phyloP scores from a whole-genome alignment of 2,797 vertebrate genomes.

The Erethizon dorsatum region DNA sequence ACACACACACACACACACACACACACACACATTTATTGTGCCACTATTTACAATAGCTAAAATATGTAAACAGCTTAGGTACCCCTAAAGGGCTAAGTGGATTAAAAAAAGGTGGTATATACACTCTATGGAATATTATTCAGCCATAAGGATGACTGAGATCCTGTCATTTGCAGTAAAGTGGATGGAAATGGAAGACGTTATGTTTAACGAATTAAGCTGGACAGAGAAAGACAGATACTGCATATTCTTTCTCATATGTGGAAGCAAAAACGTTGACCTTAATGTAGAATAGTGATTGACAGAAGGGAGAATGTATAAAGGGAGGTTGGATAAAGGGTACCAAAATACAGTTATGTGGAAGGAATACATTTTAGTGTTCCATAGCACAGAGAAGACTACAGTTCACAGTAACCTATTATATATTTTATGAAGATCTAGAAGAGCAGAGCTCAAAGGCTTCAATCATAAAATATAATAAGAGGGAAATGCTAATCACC shows the following conservation, averaged over 20 bases:
- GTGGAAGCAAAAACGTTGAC: background rate
- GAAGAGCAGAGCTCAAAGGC: background rate
- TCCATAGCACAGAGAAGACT: background rate
- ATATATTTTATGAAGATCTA: background rate
- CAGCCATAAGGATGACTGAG: background rate
- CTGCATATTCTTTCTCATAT: background rate
- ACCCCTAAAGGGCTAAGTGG: background rate
- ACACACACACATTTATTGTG: background rate
- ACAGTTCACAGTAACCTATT: background rate
- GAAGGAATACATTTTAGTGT: background rate
- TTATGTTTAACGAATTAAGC: background rate
- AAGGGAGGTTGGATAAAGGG: background rate
- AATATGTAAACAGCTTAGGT: background rate
- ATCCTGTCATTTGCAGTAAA: background rate
- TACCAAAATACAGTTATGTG: background rate
- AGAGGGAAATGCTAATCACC: background rate
- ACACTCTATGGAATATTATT: background rate
- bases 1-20: background rate
- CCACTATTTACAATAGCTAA: background rate
- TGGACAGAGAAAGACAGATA: background rate
- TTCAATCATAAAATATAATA: background rate
- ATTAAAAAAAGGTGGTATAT: background rate
- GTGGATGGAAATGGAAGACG: background rate
- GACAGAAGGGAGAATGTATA: background rate
- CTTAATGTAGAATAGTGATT: background rate